Conservation (phyloP, 2,113 vertebrate genomes). For the Spermophilus dauricus region DNA sequence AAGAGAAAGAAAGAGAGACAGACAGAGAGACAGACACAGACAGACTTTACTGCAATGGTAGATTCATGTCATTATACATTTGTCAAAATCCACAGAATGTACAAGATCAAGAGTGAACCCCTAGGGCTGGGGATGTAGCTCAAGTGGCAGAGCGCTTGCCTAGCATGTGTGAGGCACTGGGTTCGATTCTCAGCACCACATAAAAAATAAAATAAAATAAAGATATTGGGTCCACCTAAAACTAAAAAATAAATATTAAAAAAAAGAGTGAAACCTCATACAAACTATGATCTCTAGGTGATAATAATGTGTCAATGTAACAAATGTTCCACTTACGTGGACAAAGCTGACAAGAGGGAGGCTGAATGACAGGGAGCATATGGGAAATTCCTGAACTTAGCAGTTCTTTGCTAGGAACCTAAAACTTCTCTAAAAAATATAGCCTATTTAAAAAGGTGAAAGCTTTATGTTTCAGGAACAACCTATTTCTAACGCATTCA, state of each 20-base stretch:
- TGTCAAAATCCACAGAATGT: neutral
- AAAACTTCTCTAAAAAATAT: neutral
- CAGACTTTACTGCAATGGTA: neutral
- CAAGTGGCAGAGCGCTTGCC: too few species aligned
- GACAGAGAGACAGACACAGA: too few species aligned
- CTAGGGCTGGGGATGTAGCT: too few species aligned
- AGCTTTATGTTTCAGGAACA: neutral
- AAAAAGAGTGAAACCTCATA: neutral
- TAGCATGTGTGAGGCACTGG: too few species aligned
- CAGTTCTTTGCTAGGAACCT: neutral
- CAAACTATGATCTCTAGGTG: neutral
- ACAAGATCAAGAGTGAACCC: neutral
- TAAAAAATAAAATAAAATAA: too few species aligned
- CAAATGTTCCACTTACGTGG: neutral
- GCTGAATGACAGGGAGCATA: neutral
- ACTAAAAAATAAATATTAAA: too few species aligned
- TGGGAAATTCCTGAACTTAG: neutral
- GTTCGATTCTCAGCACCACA: too few species aligned
- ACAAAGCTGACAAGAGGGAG: neutral
- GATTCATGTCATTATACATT: too few species aligned
- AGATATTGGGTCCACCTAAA: too few species aligned
- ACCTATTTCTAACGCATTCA: constrained; percentile 25
- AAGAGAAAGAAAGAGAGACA: too few species aligned
- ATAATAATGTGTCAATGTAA: neutral
- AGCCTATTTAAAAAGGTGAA: neutral